Conservation (phyloP, 2,797 vertebrate species). For the Cetoscarus ocellatus region DNA sequence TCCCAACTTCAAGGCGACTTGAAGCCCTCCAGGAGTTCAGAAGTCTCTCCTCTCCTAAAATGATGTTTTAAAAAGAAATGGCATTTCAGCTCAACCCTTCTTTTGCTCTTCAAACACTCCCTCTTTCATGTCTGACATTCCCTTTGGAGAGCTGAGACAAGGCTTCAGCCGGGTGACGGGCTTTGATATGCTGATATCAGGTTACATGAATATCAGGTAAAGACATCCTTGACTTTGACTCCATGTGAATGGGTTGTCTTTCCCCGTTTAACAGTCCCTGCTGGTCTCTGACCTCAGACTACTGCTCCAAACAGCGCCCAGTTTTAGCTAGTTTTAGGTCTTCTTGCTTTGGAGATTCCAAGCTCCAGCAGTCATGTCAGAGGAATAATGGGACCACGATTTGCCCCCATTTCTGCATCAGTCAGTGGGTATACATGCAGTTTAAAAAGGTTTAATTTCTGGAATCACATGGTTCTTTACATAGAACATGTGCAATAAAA, state of each 20-base stretch:
- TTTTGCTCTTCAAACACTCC: slow-evolving; percentile 51
- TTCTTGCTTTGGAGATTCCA: no score
- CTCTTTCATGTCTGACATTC: slow-evolving; percentile 66
- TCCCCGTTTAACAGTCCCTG: not conserved
- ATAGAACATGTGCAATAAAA: no score
- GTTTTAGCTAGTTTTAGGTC: no score
- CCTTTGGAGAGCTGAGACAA: slow-evolving; percentile 56
- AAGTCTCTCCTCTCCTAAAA: slow-evolving; percentile 25
- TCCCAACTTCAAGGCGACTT: slow-evolving; percentile 54
- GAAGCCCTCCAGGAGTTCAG: slow-evolving; percentile 27
- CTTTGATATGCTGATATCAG: slow-evolving; percentile 67
- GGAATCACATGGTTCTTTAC: no score
- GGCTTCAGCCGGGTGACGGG: slow-evolving; percentile 55
- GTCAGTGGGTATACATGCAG: no score
- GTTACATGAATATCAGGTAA: slow-evolving; percentile 41
- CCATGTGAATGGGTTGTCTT: slow-evolving; percentile 7
- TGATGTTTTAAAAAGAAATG: slow-evolving; percentile 57
- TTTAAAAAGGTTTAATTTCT: no score
- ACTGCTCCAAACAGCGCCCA: not conserved
- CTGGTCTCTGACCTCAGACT: slow-evolving; percentile 3
- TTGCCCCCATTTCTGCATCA: no score
- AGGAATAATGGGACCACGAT: no score
- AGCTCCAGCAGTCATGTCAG: no score
- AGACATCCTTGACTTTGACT: slow-evolving; percentile 34
- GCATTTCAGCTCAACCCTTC: slow-evolving; percentile 46